Base-by-base conservation (phyloP, 2,113 vertebrate genomes). In the Hiodon alosoides region DNA sequence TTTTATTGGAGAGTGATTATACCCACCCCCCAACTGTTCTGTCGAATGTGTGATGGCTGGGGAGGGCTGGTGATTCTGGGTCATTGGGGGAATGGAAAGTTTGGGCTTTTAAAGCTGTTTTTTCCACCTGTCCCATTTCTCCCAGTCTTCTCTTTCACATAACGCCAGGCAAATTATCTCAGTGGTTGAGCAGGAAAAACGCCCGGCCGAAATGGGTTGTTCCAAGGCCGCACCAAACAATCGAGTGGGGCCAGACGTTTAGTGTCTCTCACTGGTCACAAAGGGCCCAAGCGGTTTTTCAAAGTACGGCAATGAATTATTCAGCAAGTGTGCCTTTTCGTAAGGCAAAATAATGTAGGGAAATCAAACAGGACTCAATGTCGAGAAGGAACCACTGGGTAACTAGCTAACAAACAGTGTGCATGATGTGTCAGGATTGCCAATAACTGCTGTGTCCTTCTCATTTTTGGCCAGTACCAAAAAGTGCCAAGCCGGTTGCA, bases 61-160 rank as follows among this genome's bases (percentile, higher is more conserved):
- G 16, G 3, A 31, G 59, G 51, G 53, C n/a, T 0, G 68, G 61
- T 13, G 52, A 16, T 7, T 65, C 52, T 5, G 51, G 16, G 72
- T 48, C 47, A 46, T 5, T 58, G n/a, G 9, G 31, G 62, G 5
- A 50, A 31, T 31, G 65, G 3, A 58, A 55, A 9, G 48, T 50
- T 58, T 31, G 4, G 46, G 11, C 16, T 54, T 71, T 47, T n/a
- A 3, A 3, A 4, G 46, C 54, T 7, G 31, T 14, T 31, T 2
- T 58, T 2, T 10, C 46, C 31, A 53, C 51, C 75, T 16, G 16
- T 31, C 16, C 75, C 31, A 17, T 47, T 57, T 16, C 71, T 48
- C 50, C 67, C 50, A 54, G 17, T 74, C 46, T 70, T 31, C 51
- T 4, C 60, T 64, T 65, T 71, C 59, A 59, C 74, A 52, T 46